Evolutionary conservation across 2,797 vertebrate species (phyloP).

Genomic region (Pseudocheirus occidentalis): DNA sequence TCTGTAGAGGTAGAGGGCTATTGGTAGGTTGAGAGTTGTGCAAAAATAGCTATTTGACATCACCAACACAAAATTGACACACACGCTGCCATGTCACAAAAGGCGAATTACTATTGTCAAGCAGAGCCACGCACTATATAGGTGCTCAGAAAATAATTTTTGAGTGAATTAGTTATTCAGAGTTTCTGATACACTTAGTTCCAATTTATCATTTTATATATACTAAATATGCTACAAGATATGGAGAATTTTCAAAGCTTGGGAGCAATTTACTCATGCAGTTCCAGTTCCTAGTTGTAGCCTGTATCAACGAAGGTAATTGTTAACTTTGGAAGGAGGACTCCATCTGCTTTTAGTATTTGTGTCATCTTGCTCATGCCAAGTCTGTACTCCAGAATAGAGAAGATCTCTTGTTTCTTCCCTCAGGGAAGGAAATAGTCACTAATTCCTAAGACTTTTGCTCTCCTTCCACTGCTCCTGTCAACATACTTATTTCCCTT

Average conservation of each 20-base stretch:
- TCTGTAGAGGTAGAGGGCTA: not conserved
- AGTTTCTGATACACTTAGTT: not conserved
- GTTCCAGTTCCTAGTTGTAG: not conserved
- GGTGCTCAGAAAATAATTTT: not conserved
- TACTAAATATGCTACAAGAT: not conserved
- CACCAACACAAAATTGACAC: not conserved
- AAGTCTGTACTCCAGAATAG: not conserved
- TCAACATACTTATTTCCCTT: not conserved
- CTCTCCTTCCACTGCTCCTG: not conserved
- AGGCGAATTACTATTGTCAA: not conserved
- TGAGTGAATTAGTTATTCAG: not conserved
- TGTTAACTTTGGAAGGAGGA: not conserved
- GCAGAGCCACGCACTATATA: not conserved
- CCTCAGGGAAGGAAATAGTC: not conserved
- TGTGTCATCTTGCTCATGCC: slow-evolving; percentile 6
- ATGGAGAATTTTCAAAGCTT: slow-evolving; percentile 11
- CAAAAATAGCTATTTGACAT: not conserved
- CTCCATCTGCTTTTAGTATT: not conserved
- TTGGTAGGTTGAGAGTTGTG: not conserved
- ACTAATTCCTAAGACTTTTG: not conserved
- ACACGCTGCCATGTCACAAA: not conserved
- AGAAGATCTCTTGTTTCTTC: not conserved
- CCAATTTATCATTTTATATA: not conserved
- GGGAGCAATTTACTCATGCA: not conserved
- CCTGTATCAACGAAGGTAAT: not conserved